Base-by-base conservation (phyloP, 2,888 invertebrate species). In the Nemurella pictetii region DNA sequence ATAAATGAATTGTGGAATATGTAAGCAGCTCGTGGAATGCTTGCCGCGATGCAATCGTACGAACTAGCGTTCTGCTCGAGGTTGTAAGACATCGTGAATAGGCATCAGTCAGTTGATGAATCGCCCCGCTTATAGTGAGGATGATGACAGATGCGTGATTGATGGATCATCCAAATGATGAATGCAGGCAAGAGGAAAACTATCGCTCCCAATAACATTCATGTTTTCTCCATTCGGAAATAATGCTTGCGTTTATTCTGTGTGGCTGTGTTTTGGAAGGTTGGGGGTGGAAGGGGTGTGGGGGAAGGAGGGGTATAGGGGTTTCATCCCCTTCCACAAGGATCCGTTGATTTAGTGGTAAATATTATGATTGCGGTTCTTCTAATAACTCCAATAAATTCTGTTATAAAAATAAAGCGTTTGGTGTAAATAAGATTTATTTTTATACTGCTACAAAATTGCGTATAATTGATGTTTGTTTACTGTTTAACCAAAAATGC, bases 101-200 rank as follows among this genome's bases (percentile, higher is more conserved):
- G 27, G 75, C 75, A 75, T 75, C 75, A 81, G 26, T 32, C n/a
- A 29, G 30, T 78, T 81, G 80, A 81, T 81, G 80, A 81, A 81
- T 81, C 26, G 80, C 78, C 30, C 20, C 1, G 55, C 78, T 28
- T 78, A 30, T 25, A 30, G 80, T 35, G 29, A 20, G n/a, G 20
- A 27, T 36, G 80, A 36, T 81, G 80, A 81, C 80, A 81, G 80
- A 35, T 30, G 26, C 25, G 35, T 81, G 80, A 81, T 81, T 35
- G 80, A 81, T 81, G 30, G 36, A 35, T 26, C 36, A 81, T 36
- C n/a, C 75, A n/a, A 36, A 55, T 30, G 80, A 81, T 35, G 80
- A 81, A 75, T 35, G 78, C 78, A 27, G 78, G 29, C 29, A 78
- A 29, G 29, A 78, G 78, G 28, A 55, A 55, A 78, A 78, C 78